A percentile compares a stretch with the other conserved stretches of the same genome.
Evolutionary conservation across 2,797 vertebrate species (phyloP).

Genomic region (Sebastes minor): DNA sequence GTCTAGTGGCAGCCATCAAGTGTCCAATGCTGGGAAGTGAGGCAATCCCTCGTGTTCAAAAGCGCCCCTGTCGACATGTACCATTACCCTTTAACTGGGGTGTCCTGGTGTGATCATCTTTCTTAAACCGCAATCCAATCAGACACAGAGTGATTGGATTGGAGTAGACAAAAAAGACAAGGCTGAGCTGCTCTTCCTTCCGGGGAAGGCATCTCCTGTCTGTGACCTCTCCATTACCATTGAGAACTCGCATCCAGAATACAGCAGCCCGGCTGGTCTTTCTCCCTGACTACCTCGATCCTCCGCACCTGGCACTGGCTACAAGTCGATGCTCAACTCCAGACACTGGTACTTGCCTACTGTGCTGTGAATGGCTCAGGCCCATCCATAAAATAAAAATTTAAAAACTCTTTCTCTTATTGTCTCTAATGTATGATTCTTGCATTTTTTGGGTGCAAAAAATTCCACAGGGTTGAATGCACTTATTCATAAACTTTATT

Average conservation of each 20-base stretch:
- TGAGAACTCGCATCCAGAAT: background rate
- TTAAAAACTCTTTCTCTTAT: background rate
- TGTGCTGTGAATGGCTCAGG: background rate
- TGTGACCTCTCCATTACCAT: background rate
- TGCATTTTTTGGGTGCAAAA: background rate
- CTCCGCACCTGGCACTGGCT: background rate
- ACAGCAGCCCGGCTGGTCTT: background rate
- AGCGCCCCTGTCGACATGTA: no score
- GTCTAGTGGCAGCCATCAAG: no score
- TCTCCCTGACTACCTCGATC: background rate
- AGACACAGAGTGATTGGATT: background rate
- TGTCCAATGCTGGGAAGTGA: no score
- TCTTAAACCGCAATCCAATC: conserved; percentile 12
- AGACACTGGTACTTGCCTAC: background rate
- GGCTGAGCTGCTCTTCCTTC: background rate
- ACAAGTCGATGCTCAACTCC: background rate
- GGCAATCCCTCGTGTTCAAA: no score
- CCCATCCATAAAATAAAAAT: background rate
- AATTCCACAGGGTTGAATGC: no score
- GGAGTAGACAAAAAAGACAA: background rate
- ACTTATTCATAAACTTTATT: no score
- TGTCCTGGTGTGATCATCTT: conserved; percentile 3
- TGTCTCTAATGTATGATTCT: background rate
- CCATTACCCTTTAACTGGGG: background rate
- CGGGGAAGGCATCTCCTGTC: background rate